Conservation (phyloP, 2,888 invertebrate genomes). For the Ischnura elegans region DNA sequence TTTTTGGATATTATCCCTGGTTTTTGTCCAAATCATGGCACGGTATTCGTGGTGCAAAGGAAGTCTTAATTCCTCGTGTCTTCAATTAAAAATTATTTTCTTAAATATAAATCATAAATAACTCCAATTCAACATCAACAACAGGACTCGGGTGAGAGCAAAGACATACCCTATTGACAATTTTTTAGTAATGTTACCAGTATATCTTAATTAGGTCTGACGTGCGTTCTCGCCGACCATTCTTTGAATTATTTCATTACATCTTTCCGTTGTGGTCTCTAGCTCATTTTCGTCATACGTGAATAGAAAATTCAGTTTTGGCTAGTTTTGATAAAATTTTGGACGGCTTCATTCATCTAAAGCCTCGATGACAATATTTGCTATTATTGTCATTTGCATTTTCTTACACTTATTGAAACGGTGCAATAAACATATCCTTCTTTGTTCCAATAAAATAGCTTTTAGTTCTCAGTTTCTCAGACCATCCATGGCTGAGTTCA, state of each 20-base stretch:
- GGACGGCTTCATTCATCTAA: not conserved
- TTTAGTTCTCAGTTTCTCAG: no score
- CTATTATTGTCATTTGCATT: not conserved
- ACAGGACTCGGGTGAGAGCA: not conserved
- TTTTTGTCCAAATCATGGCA: no score
- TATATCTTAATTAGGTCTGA: not conserved
- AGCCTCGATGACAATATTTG: not conserved
- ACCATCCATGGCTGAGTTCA: not conserved
- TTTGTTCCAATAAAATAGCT: no score
- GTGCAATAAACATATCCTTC: not conserved
- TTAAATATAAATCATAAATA: not conserved
- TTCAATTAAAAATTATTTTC: no score
- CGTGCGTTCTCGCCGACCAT: not conserved
- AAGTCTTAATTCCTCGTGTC: no score
- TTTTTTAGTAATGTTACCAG: not conserved
- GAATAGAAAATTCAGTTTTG: not conserved
- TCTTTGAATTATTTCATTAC: not conserved
- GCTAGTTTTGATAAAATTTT: not conserved
- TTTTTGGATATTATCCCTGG: no score
- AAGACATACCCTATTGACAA: not conserved
- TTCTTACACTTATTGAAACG: not conserved
- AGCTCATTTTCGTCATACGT: not conserved
- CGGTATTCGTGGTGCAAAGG: no score
- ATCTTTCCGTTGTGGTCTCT: not conserved
- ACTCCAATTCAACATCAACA: not conserved